phyloP scores from a whole-genome alignment of 2,113 vertebrate species.

The Seriola dumerili region DNA sequence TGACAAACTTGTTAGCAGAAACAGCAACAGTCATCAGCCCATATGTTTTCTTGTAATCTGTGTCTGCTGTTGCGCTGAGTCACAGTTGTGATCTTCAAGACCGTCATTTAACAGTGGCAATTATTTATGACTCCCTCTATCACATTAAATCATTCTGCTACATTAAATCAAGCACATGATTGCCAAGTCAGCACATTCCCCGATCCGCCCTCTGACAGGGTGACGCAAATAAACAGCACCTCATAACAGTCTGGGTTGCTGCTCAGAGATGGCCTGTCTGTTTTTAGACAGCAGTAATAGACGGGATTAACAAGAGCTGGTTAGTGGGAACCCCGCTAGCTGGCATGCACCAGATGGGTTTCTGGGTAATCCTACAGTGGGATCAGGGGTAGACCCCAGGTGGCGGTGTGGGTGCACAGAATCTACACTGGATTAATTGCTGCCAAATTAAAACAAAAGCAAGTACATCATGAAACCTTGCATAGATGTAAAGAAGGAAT shows the following conservation, averaged over 20 bases:
- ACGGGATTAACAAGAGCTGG: constrained; percentile 52
- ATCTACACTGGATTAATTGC: constrained; percentile 36
- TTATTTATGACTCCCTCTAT: constrained; percentile 36
- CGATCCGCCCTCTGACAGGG: constrained; percentile 26
- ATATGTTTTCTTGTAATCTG: neutral
- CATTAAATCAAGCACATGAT: constrained; percentile 29
- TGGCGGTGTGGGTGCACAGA: constrained; percentile 24
- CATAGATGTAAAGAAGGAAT: neutral
- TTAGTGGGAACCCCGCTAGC: constrained; percentile 22
- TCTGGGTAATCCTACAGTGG: constrained; percentile 76
- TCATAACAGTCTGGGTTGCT: constrained; percentile 30
- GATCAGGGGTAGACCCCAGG: constrained; percentile 53
- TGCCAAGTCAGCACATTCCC: constrained; percentile 56
- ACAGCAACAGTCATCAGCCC: no score
- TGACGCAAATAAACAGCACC: constrained; percentile 54
- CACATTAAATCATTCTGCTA: constrained; percentile 21
- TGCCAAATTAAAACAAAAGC: constrained; percentile 25
- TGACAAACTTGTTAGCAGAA: no score
- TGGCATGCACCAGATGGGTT: constrained; percentile 68
- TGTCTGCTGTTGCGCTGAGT: constrained; percentile 3
- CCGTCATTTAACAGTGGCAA: constrained; percentile 4
- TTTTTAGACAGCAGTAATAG: constrained; percentile 50
- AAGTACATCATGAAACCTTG: neutral
- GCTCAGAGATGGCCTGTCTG: constrained; percentile 32
- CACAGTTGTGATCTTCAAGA: constrained; percentile 1